A percentile compares a stretch with the other conserved stretches of the same genome.
These are phyloP conservation scores for Sinodicranocentrus sp. DNA, from an alignment of 2,888 invertebrate species.

Conservation along the genomic window DNA sequence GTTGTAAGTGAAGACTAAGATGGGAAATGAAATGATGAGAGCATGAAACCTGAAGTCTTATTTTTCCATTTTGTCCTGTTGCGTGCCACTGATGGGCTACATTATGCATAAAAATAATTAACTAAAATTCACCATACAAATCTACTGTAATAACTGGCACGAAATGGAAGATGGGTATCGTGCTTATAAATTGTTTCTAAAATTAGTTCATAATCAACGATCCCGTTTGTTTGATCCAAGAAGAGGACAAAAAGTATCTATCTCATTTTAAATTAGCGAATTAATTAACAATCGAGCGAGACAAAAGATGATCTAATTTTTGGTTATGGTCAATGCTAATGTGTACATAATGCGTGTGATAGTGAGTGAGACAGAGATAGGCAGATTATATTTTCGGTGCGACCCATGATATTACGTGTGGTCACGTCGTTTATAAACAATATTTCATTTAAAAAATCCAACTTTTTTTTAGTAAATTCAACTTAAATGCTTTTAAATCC, in stretches of 20 bases:
- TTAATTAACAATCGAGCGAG: slow-evolving; percentile 23
- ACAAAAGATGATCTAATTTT: slow-evolving; percentile 5
- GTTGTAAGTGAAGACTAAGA: slow-evolving; percentile 12
- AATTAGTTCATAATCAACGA: slow-evolving; percentile 20
- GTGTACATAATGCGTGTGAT: no score
- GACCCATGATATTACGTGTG: no score
- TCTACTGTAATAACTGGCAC: neutral
- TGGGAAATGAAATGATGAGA: slow-evolving; percentile 19
- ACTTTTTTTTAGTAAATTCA: no score
- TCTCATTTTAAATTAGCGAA: slow-evolving; percentile 9
- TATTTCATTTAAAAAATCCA: no score
- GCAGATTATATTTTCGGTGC: no score
- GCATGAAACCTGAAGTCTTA: neutral
- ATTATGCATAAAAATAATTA: neutral
- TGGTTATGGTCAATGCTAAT: no score
- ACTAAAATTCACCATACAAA: neutral
- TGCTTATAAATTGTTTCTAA: neutral
- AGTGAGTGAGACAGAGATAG: no score
- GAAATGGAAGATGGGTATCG: neutral
- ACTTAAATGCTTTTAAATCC: no score
- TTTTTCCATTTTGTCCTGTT: neutral
- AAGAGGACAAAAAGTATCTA: slow-evolving; percentile 1
- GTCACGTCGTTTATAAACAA: no score
- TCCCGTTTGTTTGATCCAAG: slow-evolving; percentile 24
- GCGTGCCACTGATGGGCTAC: neutral